phyloP scores from a whole-genome alignment of 2,888 invertebrate species.

The Poecilus cupreus region DNA sequence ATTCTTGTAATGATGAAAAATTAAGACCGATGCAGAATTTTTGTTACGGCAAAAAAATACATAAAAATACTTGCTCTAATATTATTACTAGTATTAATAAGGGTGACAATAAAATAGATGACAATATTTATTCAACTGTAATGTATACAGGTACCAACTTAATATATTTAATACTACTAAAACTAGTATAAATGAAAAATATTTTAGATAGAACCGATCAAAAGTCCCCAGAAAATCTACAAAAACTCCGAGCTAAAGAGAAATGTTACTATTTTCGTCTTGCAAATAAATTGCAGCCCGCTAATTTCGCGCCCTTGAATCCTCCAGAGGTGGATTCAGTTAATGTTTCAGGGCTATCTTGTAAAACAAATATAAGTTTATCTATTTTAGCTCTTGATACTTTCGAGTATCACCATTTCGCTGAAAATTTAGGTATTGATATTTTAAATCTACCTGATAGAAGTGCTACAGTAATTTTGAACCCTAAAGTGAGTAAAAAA shows the following conservation, averaged over 20 bases:
- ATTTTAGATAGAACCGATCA: slow-evolving; percentile 71
- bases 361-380: slow-evolving; percentile 77
- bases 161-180: neutral
- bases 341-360: slow-evolving; percentile 74
- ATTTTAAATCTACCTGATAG: slow-evolving; percentile 76
- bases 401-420: slow-evolving; percentile 82
- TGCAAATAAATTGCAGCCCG: slow-evolving; percentile 71
- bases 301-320: slow-evolving; percentile 67
- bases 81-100: slow-evolving; percentile 35
- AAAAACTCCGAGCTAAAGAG: slow-evolving; percentile 64
- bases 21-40: neutral
- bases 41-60: slow-evolving; percentile 33
- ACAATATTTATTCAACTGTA: neutral
- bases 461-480: slow-evolving; percentile 82
- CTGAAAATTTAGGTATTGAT: slow-evolving; percentile 84
- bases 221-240: slow-evolving; percentile 75
- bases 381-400: slow-evolving; percentile 84
- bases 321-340: slow-evolving; percentile 67
- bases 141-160: neutral
- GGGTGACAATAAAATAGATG: slow-evolving; percentile 45
- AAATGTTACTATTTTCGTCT: slow-evolving; percentile 70
- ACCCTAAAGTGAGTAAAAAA: slow-evolving; percentile 77
- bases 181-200: neutral
- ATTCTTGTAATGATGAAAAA: slow-evolving; percentile 52
- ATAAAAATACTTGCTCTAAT: slow-evolving; percentile 57